Conservation (phyloP, 2,888 invertebrate species). For the Gortyna flavago region DNA sequence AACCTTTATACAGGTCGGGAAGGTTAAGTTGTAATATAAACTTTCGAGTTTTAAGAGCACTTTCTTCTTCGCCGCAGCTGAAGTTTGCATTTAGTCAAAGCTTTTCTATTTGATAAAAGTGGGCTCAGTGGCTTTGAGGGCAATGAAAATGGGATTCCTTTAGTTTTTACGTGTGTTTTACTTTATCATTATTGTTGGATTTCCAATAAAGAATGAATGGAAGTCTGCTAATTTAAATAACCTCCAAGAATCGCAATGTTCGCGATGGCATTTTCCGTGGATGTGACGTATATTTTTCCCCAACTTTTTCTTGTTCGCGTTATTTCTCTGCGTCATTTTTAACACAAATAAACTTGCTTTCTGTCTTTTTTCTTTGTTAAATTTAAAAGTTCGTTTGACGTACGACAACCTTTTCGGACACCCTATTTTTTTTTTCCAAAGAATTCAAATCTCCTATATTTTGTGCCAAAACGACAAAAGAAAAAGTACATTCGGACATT, state of each 20-base stretch:
- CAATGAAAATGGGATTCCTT: constrained; percentile 41
- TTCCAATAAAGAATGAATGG: neutral
- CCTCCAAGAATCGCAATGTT: neutral
- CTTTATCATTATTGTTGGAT: constrained; percentile 7
- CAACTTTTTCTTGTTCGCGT: neutral
- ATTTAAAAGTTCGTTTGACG: neutral
- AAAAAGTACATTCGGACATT: no score
- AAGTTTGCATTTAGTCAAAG: constrained; percentile 68
- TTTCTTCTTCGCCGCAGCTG: constrained; percentile 68
- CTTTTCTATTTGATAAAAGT: constrained; percentile 60
- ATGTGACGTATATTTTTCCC: neutral
- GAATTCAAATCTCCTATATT: neutral
- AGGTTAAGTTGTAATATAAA: constrained; percentile 86
- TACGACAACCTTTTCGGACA: no score
- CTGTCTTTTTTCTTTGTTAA: neutral
- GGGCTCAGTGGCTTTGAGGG: constrained; percentile 32
- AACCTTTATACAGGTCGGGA: constrained; percentile 78
- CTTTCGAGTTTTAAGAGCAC: constrained; percentile 77
- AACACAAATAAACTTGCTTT: neutral
- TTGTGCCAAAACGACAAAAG: neutral
- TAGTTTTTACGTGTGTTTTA: constrained; percentile 28
- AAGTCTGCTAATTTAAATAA: constrained; percentile 9
- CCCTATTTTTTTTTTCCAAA: neutral
- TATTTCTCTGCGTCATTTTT: neutral
- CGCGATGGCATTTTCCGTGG: neutral